phyloP scores from a whole-genome alignment of 2,888 invertebrate genomes.

The Plagodis dolabraria region DNA sequence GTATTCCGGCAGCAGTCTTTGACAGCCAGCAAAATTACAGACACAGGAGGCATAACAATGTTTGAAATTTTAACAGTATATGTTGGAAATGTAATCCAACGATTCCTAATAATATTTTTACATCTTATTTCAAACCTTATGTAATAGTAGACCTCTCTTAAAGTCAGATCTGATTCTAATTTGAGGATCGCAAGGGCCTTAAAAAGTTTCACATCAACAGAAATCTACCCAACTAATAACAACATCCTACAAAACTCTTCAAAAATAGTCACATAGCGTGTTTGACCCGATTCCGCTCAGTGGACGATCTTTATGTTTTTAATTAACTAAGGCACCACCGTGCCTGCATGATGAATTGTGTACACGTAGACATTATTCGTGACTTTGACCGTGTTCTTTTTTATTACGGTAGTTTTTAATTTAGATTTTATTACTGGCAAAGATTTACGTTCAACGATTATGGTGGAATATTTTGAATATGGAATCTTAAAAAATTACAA shows the following conservation, averaged over 20 bases:
- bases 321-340: slow-evolving; percentile 1
- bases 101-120: too few species aligned
- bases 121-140: too few species aligned
- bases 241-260: background rate
- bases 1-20: too few species aligned
- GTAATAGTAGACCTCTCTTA: too few species aligned
- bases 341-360: slow-evolving; percentile 1
- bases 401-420: slow-evolving; percentile 7
- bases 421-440: slow-evolving; percentile 5
- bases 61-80: too few species aligned
- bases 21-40: too few species aligned
- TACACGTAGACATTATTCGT: slow-evolving; percentile 3
- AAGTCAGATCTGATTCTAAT: too few species aligned
- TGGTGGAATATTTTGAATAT: background rate
- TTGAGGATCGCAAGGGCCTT: too few species aligned
- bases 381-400: slow-evolving; percentile 3
- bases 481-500: too few species aligned
- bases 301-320: slow-evolving; percentile 7
- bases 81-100: background rate
- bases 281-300: slow-evolving; percentile 19
- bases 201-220: too few species aligned
- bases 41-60: too few species aligned
- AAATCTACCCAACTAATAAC: too few species aligned
- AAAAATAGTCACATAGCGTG: slow-evolving; percentile 3
- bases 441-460: slow-evolving; percentile 15